Evolutionary conservation across 1,140 invertebrate species (phyloP).

Genomic region (Rhagoletis pomonella): DNA sequence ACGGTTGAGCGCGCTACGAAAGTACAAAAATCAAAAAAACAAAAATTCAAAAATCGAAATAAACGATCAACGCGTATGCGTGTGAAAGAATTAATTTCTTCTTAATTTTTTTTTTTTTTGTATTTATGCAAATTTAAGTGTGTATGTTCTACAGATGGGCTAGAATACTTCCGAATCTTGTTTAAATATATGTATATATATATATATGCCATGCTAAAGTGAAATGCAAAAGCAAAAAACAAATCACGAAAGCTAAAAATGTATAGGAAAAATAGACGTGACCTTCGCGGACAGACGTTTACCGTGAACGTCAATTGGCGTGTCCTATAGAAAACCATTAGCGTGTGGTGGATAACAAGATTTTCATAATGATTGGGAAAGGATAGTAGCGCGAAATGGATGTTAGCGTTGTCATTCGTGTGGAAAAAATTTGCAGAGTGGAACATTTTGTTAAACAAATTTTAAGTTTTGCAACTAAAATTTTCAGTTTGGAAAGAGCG

Average conservation of each 20-base stretch:
- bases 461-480: too few relatives aligned
- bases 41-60: not conserved
- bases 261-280: conserved; percentile 32
- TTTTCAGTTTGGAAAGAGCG: too few relatives aligned
- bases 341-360: conserved; percentile 8
- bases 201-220: conserved; percentile 22
- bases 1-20: conserved; percentile 25
- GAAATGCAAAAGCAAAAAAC: not conserved
- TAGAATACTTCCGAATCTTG: conserved; percentile 40
- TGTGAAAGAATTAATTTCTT: conserved; percentile 24
- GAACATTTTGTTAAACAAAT: too few relatives aligned
- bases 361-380: not conserved
- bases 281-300: conserved; percentile 16
- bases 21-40: not conserved
- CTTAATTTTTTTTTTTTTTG: not conserved
- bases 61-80: not conserved
- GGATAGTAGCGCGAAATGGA: too few relatives aligned
- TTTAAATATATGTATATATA: not conserved
- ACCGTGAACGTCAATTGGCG: not conserved
- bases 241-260: not conserved
- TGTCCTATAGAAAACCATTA: not conserved
- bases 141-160: not conserved
- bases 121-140: not conserved
- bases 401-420: too few relatives aligned
- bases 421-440: too few relatives aligned